Conservation (phyloP, 2,113 vertebrate species). For the Grallaria varia region DNA sequence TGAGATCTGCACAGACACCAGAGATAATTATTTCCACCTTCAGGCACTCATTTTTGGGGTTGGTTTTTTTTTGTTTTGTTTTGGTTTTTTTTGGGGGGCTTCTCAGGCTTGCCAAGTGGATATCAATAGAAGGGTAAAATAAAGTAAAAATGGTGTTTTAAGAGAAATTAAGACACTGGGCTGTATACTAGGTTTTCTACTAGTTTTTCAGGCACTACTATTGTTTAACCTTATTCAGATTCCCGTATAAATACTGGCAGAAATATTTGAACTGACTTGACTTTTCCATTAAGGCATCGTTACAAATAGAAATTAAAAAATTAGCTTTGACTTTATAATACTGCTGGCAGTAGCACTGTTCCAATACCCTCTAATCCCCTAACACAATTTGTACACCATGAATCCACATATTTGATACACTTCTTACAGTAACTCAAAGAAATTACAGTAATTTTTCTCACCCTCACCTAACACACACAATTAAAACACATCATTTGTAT, state of each 20-base stretch:
- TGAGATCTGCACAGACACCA: constrained; percentile 85
- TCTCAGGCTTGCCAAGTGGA: constrained; percentile 72
- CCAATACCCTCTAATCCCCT: background rate
- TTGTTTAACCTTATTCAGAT: background rate
- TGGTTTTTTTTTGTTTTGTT: background rate
- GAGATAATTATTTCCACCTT: constrained; percentile 90
- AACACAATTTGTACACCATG: background rate
- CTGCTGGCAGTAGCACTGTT: background rate
- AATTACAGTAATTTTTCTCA: background rate
- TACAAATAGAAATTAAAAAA: background rate
- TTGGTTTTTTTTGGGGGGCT: constrained; percentile 10
- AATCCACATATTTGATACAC: background rate
- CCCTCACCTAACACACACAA: background rate
- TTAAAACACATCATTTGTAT: background rate
- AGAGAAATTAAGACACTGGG: constrained; percentile 34
- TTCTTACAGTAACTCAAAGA: background rate
- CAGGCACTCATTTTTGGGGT: constrained; percentile 81
- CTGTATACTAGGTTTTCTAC: background rate
- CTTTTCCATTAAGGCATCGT: background rate
- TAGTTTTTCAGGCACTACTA: background rate
- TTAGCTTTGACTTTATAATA: background rate
- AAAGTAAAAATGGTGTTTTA: constrained; percentile 70
- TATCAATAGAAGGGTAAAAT: constrained; percentile 72
- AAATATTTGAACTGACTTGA: background rate
- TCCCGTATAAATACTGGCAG: background rate